Base-by-base conservation (phyloP, 2,888 invertebrate species). In the Eristalis pertinax region DNA sequence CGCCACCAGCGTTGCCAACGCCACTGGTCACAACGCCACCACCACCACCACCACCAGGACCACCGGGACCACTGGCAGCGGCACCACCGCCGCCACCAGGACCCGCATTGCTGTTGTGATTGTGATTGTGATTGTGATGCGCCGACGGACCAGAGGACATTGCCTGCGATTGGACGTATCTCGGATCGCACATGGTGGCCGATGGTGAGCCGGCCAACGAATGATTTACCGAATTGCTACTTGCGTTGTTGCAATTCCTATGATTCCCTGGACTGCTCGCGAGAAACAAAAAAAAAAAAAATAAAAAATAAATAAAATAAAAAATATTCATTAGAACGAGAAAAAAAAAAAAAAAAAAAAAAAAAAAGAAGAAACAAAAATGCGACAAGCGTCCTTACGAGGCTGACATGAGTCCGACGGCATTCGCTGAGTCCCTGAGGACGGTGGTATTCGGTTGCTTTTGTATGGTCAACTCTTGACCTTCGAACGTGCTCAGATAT, bases 391-490 rank as follows among this genome's bases (percentile, higher is more conserved):
- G 22, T 75, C 65, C 86, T 88, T 94, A 94, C 91, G 94, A 94
- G 89, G 87, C 70, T 41, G 85, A 88, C 65, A 80, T 81, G 19
- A 82, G 67, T 74, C 86, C 77, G 19, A 89, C 84, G 15, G 80
- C 78, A 10, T 74, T 79, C 26, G 83, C 68, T 58, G 86, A 63
- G 60, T 87, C 87, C 32, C 75, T 67, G 43, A 87, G 32, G 69
- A 83, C 80, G 5, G 76, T 97, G 58, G 97, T 97, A 92, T 98
- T 98, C 68, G 98, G 97, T 94, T 98, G 98, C 93, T 98, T 98
- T 92, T 98, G 98, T 94, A 98, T 98, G 90, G 98, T 98, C 91
- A 98, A 94, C 94, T 98, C 98, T 95, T 98, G 98, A 88, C 98
- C 98, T 95, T 98, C 98, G 93, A 98, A 98, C 90, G 98, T 97